A percentile compares a stretch with the other conserved stretches of the same genome.
Conservation (phyloP, 2,113 vertebrate genomes). For the Sorex araneus region DNA sequence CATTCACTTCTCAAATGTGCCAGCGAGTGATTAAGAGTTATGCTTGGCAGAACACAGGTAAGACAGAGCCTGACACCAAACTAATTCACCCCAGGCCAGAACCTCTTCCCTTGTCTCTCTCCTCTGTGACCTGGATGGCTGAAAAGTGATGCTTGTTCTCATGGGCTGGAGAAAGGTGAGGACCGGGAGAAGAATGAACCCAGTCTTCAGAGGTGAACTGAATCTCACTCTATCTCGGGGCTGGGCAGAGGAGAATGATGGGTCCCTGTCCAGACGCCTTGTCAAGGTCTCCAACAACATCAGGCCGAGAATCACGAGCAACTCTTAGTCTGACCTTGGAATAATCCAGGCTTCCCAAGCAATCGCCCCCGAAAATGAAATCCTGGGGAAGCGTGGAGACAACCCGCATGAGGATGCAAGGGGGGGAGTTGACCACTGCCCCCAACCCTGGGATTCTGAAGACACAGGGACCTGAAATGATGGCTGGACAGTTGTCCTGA, state of each 20-base stretch:
- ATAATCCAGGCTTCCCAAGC: conserved; percentile 1
- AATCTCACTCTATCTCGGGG: background rate
- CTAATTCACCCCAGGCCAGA: background rate
- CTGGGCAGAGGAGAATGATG: background rate
- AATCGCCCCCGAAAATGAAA: background rate
- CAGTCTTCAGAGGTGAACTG: conserved; percentile 51
- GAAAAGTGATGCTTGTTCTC: conserved; percentile 48
- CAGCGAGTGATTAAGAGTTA: background rate
- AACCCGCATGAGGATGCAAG: background rate
- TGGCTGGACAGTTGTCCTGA: background rate
- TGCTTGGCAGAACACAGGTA: conserved; percentile 61
- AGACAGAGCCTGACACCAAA: conserved; percentile 32
- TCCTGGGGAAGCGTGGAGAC: background rate
- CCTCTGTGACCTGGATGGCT: background rate
- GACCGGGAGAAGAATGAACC: conserved; percentile 22
- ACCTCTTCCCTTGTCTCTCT: conserved; percentile 14
- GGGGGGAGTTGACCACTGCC: background rate
- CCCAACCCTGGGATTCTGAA: background rate
- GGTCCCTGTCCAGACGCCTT: background rate
- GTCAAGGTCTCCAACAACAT: conserved; percentile 1
- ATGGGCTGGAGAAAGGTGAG: background rate
- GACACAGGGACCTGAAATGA: background rate
- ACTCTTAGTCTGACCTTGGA: background rate
- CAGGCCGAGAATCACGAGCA: background rate
- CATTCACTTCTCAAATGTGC: conserved; percentile 68